These are phyloP conservation scores for Thaleichthys pacificus DNA, from an alignment of 2,797 vertebrate genomes.

Conservation along the genomic window DNA sequence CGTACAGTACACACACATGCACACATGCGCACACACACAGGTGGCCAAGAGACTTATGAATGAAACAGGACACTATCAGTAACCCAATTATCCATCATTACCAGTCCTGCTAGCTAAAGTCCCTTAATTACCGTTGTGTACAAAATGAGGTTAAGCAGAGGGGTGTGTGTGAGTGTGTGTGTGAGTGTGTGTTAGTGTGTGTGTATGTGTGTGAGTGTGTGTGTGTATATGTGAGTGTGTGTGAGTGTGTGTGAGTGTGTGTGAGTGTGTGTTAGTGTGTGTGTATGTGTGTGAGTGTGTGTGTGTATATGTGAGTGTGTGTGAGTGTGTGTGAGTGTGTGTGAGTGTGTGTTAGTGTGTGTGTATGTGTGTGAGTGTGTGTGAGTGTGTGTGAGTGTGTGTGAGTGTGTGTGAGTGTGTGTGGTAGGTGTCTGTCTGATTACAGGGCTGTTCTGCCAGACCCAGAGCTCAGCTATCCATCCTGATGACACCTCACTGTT, in stretches of 20 bases:
- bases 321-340: neutral
- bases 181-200: too few relatives aligned
- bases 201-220: neutral
- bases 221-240: neutral
- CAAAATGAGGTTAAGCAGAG: neutral
- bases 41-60: conserved; percentile 25
- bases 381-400: too few relatives aligned
- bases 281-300: neutral
- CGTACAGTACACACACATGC: neutral
- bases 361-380: neutral
- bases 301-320: neutral
- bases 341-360: neutral
- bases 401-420: neutral
- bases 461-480: neutral
- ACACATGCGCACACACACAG: neutral
- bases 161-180: neutral
- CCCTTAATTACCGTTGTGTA: conserved; percentile 11
- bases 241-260: neutral
- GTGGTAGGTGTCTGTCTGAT: neutral
- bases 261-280: neutral
- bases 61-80: conserved; percentile 11
- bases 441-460: neutral
- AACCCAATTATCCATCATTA: conserved; percentile 18
- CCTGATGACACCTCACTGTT: neutral
- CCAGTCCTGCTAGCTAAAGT: conserved; percentile 11